Evolutionary conservation across 2,797 vertebrate genomes (phyloP).

Genomic region (Parambassis ranga): DNA sequence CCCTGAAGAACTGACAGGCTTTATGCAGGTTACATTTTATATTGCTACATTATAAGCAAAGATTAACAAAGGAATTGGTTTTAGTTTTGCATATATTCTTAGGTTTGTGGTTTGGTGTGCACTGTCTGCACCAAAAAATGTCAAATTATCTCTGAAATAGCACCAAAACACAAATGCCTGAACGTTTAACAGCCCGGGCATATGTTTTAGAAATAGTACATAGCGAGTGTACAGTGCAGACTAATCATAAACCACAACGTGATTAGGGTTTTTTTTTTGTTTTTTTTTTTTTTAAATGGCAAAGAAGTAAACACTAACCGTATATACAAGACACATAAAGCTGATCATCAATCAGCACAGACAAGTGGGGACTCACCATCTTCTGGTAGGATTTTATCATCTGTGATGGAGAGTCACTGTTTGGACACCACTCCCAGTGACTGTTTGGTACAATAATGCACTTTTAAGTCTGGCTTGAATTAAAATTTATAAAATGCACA

Average conservation of each 20-base stretch:
- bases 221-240: constrained; percentile 72
- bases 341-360: constrained; percentile 58
- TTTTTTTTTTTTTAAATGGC: constrained; percentile 56
- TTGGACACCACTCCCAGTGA: constrained; percentile 41
- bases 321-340: constrained; percentile 72
- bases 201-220: constrained; percentile 75
- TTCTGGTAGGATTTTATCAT: constrained; percentile 43
- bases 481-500: constrained; percentile 67
- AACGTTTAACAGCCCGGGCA: constrained; percentile 50
- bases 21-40: constrained; percentile 72
- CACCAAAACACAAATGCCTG: constrained; percentile 76
- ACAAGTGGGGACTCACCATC: constrained; percentile 38
- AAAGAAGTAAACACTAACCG: constrained; percentile 67
- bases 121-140: constrained; percentile 66
- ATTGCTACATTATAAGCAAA: constrained; percentile 77
- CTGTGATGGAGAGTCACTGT: constrained; percentile 42
- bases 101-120: constrained; percentile 70
- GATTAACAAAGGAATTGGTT: constrained; percentile 68
- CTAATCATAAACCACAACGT: constrained; percentile 69
- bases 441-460: constrained; percentile 57
- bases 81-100: constrained; percentile 77
- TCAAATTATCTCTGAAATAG: constrained; percentile 77
- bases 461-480: constrained; percentile 56
- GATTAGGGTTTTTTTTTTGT: constrained; percentile 60
- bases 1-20: constrained; percentile 74